Evolutionary conservation across 2,113 vertebrate species (phyloP).

Genomic region (Lamprologus sp.): DNA sequence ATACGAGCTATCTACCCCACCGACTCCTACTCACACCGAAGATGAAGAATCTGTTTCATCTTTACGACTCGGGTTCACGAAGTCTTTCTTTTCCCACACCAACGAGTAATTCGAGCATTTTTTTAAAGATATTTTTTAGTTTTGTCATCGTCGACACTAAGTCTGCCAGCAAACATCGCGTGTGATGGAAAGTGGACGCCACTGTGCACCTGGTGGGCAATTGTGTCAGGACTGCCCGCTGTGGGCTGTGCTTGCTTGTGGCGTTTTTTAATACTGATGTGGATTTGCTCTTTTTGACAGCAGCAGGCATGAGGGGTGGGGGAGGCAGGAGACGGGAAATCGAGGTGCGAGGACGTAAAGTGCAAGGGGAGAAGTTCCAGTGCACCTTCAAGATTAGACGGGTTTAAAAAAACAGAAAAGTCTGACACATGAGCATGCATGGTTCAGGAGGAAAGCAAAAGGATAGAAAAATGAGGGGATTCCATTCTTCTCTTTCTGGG

Average conservation of each 20-base stretch:
- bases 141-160: not conserved
- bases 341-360: constrained; percentile 50
- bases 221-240: not conserved
- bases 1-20: not conserved
- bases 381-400: not conserved
- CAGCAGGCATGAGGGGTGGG: not conserved
- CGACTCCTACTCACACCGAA: not conserved
- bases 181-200: not conserved
- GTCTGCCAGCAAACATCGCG: not conserved
- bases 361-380: constrained; percentile 46
- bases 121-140: not conserved
- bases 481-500: not conserved
- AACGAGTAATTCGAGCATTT: constrained; percentile 19
- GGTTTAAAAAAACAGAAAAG: not conserved
- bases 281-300: constrained; percentile 28
- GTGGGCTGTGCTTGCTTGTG: constrained; percentile 14
- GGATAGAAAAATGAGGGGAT: constrained; percentile 15
- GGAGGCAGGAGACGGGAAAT: constrained; percentile 14
- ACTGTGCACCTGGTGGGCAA: not conserved
- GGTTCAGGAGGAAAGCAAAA: constrained; percentile 7
- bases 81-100: constrained; percentile 19
- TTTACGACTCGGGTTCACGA: not conserved
- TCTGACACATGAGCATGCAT: not conserved
- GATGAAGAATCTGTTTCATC: not conserved
- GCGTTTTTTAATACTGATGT: constrained; percentile 57